Conservation (phyloP, 2,797 vertebrate species). For the Gymnoscopelus microlampas region DNA sequence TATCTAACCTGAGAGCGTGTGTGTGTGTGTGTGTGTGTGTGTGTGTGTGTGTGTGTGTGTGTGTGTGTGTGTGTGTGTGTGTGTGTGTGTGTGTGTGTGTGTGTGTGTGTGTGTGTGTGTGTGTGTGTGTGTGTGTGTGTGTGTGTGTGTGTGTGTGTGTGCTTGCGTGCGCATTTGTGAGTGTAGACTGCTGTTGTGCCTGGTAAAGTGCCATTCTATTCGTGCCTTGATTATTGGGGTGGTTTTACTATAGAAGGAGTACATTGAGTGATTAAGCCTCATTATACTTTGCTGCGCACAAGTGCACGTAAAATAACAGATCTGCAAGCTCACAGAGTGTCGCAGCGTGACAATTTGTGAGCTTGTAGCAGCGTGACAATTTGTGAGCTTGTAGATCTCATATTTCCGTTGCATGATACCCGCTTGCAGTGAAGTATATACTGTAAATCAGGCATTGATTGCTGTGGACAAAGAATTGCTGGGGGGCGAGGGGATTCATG, state of each 20-base stretch:
- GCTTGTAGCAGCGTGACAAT: no score
- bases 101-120: slow-evolving; percentile 12
- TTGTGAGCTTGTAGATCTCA: no score
- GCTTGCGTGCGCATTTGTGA: no score
- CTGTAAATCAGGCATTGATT: no score
- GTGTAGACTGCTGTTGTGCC: slow-evolving; percentile 18
- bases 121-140: background rate
- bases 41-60: slow-evolving; percentile 4
- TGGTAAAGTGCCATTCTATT: slow-evolving; percentile 42
- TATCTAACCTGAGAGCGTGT: background rate
- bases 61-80: slow-evolving; percentile 1
- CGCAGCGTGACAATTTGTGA: no score
- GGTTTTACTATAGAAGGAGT: slow-evolving; percentile 4
- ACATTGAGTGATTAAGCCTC: background rate
- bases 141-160: slow-evolving; percentile 6
- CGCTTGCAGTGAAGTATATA: no score
- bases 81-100: slow-evolving; percentile 10
- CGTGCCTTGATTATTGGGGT: slow-evolving; percentile 23
- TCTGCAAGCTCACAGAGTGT: no score
- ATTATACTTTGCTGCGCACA: no score
- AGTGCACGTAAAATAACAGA: no score
- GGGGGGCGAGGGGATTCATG: no score
- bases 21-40: background rate
- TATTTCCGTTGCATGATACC: no score
- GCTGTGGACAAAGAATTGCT: no score